Evolutionary conservation across 1,140 invertebrate genomes (phyloP).

Genomic region (Cherax quadricarinatus): DNA sequence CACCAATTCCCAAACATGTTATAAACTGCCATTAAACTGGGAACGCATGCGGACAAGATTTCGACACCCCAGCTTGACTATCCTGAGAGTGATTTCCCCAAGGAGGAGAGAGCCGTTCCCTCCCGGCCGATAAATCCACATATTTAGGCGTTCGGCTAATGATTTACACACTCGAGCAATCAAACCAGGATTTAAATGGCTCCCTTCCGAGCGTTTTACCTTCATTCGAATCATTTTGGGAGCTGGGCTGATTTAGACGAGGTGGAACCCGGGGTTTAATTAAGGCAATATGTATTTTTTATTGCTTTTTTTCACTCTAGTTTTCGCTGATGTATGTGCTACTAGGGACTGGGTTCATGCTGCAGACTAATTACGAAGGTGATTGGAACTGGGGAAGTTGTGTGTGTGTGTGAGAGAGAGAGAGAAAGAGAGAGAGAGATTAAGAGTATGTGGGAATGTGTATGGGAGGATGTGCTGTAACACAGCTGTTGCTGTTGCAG

Average conservation of each 20-base stretch:
- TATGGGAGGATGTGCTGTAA: too few species aligned
- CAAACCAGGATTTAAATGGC: constrained; percentile 28
- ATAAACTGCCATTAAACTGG: constrained; percentile 39
- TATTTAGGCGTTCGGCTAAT: constrained; percentile 37
- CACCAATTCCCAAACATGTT: constrained; percentile 32
- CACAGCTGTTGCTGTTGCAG: too few species aligned
- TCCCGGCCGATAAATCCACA: constrained; percentile 23
- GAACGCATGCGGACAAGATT: not conserved
- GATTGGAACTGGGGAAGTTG: not conserved
- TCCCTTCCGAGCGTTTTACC: constrained; percentile 3
- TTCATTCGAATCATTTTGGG: not conserved
- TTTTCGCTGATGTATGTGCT: not conserved
- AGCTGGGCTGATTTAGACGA: not conserved
- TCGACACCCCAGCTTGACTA: constrained; percentile 6
- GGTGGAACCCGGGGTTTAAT: not conserved
- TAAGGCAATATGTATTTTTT: constrained; percentile 25
- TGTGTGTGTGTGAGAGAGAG: too few species aligned
- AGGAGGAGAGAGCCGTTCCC: constrained; percentile 12
- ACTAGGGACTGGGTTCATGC: not conserved
- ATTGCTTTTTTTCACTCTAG: not conserved
- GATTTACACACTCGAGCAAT: constrained; percentile 29
- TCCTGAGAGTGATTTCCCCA: constrained; percentile 34
- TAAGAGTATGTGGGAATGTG: too few species aligned
- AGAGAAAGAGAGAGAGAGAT: too few species aligned
- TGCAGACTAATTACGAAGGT: not conserved